phyloP scores from a whole-genome alignment of 2,888 invertebrate species.

The Stictocephala bisonia region DNA sequence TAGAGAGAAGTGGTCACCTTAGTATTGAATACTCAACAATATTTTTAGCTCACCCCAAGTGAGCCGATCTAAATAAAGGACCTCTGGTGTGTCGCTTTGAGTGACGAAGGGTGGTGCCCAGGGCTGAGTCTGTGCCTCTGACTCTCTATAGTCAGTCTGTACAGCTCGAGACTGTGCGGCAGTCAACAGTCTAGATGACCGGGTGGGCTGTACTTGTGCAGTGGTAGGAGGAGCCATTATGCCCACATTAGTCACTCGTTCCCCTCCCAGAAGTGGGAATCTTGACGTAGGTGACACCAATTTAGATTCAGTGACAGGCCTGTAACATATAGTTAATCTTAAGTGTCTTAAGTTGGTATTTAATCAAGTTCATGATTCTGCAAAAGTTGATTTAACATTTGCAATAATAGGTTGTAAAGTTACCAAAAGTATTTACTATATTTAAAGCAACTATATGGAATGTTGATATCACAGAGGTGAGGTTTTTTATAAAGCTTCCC shows the following conservation, averaged over 20 bases:
- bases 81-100: conserved; percentile 36
- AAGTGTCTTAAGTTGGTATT: too few relatives aligned
- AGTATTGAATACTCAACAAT: too few relatives aligned
- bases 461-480: too few relatives aligned
- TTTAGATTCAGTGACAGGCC: conserved; percentile 24
- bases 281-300: background rate
- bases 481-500: too few relatives aligned
- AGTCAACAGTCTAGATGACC: background rate
- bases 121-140: conserved; percentile 54
- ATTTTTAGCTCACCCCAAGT: conserved; percentile 46
- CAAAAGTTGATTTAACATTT: too few relatives aligned
- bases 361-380: too few relatives aligned
- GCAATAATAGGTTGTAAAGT: too few relatives aligned
- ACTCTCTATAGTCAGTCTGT: conserved; percentile 55
- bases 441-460: too few relatives aligned
- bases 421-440: too few relatives aligned
- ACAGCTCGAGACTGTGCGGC: conserved; percentile 13
- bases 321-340: background rate
- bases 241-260: conserved; percentile 23
- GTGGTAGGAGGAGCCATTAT: conserved; percentile 41
- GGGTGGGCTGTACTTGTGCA: background rate
- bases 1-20: too few relatives aligned
- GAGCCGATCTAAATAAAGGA: conserved; percentile 31
- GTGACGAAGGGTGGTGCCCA: conserved; percentile 52
- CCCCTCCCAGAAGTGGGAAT: conserved; percentile 29